phyloP scores from a whole-genome alignment of 2,797 vertebrate species.

The Dryobates pubescens region DNA sequence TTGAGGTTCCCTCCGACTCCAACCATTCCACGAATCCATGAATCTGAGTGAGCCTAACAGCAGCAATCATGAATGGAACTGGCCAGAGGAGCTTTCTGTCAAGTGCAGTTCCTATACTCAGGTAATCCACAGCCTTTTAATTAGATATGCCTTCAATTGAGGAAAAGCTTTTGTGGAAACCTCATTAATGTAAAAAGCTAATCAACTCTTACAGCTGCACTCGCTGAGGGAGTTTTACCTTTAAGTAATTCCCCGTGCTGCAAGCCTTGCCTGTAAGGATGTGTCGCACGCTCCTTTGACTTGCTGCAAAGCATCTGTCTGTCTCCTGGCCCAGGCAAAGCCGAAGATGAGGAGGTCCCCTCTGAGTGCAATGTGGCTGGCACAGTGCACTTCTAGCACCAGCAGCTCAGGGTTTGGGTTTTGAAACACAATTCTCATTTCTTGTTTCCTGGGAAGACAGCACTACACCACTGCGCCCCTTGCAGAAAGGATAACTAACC shows the following conservation, averaged over 20 bases:
- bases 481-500: neutral
- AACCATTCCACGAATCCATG: no score
- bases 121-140: constrained; percentile 13
- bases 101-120: neutral
- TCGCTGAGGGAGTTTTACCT: constrained; percentile 12
- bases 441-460: neutral
- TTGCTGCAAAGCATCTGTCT: neutral
- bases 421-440: neutral
- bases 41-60: neutral
- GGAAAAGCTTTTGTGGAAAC: constrained; percentile 43
- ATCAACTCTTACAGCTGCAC: constrained; percentile 11
- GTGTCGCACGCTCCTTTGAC: neutral
- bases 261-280: neutral
- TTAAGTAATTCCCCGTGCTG: constrained; percentile 13
- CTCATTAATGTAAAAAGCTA: constrained; percentile 42
- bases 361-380: neutral
- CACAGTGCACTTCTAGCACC: fast-evolving
- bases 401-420: neutral
- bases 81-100: neutral
- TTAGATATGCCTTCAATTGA: constrained; percentile 21
- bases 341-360: neutral
- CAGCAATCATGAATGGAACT: neutral
- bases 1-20: no score
- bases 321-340: neutral
- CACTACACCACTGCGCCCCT: neutral